Percentiles rank a stretch among this genome's conserved stretches.
Conservation (phyloP, 2,113 vertebrate species). For the Salminus brasiliensis region DNA sequence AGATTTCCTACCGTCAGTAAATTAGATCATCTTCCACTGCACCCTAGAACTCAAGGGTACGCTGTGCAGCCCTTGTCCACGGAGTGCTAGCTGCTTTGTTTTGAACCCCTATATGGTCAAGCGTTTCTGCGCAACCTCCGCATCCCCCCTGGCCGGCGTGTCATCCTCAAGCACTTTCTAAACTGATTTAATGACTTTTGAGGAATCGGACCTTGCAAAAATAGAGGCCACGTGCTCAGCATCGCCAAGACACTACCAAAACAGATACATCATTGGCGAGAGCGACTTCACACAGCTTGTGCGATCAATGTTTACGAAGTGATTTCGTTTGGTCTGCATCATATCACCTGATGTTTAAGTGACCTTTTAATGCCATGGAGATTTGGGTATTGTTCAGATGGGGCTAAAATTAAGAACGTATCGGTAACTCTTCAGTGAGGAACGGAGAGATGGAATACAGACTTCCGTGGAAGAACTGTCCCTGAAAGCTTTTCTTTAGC, state of each 20-base stretch:
- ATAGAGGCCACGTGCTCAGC: neutral
- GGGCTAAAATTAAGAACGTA: no score
- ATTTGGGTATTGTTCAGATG: neutral
- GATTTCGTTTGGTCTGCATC: neutral
- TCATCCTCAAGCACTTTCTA: neutral
- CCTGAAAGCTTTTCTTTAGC: no score
- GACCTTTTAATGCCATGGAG: neutral
- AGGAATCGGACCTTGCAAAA: neutral
- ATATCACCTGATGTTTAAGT: neutral
- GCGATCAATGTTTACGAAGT: neutral
- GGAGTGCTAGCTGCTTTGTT: neutral
- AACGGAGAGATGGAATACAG: no score
- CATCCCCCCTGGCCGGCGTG: neutral
- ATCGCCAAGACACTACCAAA: neutral
- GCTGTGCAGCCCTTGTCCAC: neutral
- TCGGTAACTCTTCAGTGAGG: no score
- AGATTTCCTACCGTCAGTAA: no score
- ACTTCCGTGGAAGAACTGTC: no score
- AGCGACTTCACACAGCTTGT: neutral
- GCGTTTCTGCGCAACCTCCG: neutral
- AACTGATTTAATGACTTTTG: neutral
- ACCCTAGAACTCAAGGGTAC: neutral
- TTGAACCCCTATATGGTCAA: slow-evolving; percentile 15
- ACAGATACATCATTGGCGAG: neutral
- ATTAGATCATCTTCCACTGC: no score